Base-by-base conservation (phyloP, 2,888 invertebrate species). In the Apodemia duryi region DNA sequence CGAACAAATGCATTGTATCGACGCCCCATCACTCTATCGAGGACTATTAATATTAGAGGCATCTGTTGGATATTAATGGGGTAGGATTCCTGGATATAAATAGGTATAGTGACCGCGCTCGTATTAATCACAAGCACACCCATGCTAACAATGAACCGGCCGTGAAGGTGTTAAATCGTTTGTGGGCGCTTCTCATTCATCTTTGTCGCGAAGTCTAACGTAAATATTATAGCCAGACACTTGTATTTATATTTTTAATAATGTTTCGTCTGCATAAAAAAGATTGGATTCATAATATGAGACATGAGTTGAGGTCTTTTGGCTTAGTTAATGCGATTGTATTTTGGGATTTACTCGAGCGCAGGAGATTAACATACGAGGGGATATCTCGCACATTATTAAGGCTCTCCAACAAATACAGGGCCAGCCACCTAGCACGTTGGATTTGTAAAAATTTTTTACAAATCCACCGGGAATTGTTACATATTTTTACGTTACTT, bases 21-120 rank as follows among this genome's bases (percentile, higher is more conserved):
- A 65, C 68, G 66, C 43, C 67, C 68, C 67, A 63, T 69, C 68
- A 70, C 70, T 71, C 64, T 70, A 73, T 74, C 71, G 74, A 75
- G 75, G 73, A 75, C 75, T 75, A 80, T 80, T 81, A 79, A 80
- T 80, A 77, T 75, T 68, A 74, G 74, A 72, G 74, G 77, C 81
- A 82, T 83, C 80, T 81, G 84, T 83, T 82, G 82, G 85, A 86
- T 86, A 88, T 88, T 86, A 86, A 86, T 86, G 81, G 84, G 81
- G 78, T 79, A 75, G 78, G 79, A 85, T 85, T 82, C 84, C 80
- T 78, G 75, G 74, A 75, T 77, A 68, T 70, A 76, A 77, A 77
- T 74, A 76, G 76, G 77, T 75, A 69, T 71, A 71, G 69, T 73
- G 77, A 76, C 75, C 75, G 73, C 73, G 67, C 68, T 66, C 68